Percentiles rank a stretch among this genome's conserved stretches.
Evolutionary conservation across 2,888 invertebrate species (phyloP).

Genomic region (Trichogramma evanescens): DNA sequence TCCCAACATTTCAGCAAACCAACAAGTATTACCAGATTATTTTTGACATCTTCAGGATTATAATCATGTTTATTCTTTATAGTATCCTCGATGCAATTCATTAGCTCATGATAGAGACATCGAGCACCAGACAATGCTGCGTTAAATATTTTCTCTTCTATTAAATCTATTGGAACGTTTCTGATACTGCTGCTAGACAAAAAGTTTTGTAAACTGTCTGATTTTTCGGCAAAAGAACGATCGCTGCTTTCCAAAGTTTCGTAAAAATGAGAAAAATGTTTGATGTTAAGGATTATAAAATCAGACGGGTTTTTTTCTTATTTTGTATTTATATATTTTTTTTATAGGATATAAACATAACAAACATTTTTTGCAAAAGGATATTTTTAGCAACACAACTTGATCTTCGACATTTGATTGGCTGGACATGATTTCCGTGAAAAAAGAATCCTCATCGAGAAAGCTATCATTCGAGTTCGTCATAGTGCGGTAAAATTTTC

Average conservation of each 20-base stretch:
- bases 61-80: slow-evolving; percentile 9
- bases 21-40: slow-evolving; percentile 2
- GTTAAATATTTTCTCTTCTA: slow-evolving; percentile 28
- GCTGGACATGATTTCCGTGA: slow-evolving; percentile 12
- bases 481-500: neutral
- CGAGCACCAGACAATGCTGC: slow-evolving; percentile 22
- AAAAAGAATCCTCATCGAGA: slow-evolving; percentile 12
- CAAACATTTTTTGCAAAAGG: slow-evolving; percentile 27
- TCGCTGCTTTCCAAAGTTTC: slow-evolving; percentile 20
- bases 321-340: too few species aligned
- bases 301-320: neutral
- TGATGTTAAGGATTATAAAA: neutral
- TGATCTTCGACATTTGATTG: slow-evolving; percentile 19
- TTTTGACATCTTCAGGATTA: slow-evolving; percentile 18
- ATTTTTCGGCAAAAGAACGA: slow-evolving; percentile 7
- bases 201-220: slow-evolving; percentile 14
- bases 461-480: neutral
- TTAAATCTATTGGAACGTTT: slow-evolving; percentile 14
- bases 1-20: slow-evolving; percentile 32
- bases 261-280: neutral
- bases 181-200: slow-evolving; percentile 14
- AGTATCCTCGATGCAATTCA: slow-evolving; percentile 21
- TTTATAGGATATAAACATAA: too few species aligned
- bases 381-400: slow-evolving; percentile 31
- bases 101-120: slow-evolving; percentile 26